These are phyloP conservation scores for Pitangus sulphuratus DNA, from an alignment of 2,797 vertebrate genomes.

Conservation along the genomic window DNA sequence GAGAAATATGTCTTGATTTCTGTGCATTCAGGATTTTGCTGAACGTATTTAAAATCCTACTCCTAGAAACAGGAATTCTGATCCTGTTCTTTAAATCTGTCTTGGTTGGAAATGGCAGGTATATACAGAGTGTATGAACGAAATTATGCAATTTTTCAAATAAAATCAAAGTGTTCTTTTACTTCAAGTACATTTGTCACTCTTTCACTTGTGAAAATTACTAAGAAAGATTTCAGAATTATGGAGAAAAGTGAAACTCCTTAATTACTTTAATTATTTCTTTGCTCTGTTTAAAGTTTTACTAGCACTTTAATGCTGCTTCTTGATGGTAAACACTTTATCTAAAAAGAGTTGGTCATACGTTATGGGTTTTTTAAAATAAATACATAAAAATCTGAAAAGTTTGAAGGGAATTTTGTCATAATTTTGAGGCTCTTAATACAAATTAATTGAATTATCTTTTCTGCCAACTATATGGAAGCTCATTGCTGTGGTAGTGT, in stretches of 20 bases:
- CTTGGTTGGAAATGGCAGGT: not conserved
- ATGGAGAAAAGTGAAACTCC: not conserved
- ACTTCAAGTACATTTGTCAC: not conserved
- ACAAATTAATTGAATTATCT: not conserved
- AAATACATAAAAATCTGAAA: not conserved
- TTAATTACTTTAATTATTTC: not conserved
- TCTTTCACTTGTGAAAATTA: not conserved
- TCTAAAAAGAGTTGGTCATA: not conserved
- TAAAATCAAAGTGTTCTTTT: not conserved
- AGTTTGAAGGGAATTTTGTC: not conserved
- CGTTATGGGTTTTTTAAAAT: not conserved
- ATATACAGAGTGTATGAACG: not conserved
- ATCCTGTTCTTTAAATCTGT: not conserved
- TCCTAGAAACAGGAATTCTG: not conserved
- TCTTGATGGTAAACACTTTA: not conserved
- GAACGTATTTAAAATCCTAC: not conserved
- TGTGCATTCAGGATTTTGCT: not conserved
- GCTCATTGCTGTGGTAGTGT: constrained; percentile 34
- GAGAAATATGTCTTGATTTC: not conserved
- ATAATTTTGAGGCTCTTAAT: not conserved
- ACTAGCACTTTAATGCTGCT: not conserved
- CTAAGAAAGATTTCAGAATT: not conserved
- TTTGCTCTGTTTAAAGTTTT: not conserved
- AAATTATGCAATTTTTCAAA: not conserved
- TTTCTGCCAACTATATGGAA: not conserved